Conservation (phyloP, 2,797 vertebrate genomes). For the Spinus pinus region DNA sequence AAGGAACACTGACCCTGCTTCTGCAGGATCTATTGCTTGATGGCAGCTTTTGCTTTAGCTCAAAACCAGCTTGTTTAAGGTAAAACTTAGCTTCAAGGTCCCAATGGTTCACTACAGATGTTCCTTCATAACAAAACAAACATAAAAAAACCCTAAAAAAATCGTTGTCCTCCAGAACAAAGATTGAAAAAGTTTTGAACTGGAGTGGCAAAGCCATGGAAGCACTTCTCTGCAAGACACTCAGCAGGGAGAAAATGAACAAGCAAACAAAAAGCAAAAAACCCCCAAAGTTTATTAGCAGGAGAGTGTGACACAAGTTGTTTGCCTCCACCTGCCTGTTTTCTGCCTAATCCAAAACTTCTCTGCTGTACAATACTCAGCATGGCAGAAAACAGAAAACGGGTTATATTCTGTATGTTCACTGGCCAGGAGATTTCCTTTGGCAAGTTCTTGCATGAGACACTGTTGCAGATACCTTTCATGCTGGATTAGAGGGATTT, state of each 20-base stretch:
- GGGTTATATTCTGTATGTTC: background rate
- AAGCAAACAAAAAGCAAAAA: background rate
- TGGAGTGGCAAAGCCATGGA: background rate
- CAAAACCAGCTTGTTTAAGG: background rate
- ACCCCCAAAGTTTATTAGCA: background rate
- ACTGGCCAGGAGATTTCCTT: background rate
- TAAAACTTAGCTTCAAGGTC: background rate
- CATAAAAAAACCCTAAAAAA: background rate
- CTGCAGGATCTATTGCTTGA: background rate
- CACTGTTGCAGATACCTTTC: background rate
- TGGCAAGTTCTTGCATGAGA: background rate
- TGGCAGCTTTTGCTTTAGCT: background rate
- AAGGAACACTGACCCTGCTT: background rate
- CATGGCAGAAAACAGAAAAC: background rate
- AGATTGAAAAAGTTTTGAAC: background rate
- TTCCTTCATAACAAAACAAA: background rate
- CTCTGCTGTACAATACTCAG: background rate
- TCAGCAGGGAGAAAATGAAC: background rate
- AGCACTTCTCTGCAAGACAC: background rate
- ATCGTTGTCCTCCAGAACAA: background rate
- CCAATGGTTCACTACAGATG: no score
- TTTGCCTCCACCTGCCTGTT: background rate
- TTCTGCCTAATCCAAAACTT: background rate
- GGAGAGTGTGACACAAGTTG: background rate
- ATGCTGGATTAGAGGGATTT: background rate